Evolutionary conservation across 2,888 invertebrate species (phyloP).

Genomic region (Mermis nigrescens): DNA sequence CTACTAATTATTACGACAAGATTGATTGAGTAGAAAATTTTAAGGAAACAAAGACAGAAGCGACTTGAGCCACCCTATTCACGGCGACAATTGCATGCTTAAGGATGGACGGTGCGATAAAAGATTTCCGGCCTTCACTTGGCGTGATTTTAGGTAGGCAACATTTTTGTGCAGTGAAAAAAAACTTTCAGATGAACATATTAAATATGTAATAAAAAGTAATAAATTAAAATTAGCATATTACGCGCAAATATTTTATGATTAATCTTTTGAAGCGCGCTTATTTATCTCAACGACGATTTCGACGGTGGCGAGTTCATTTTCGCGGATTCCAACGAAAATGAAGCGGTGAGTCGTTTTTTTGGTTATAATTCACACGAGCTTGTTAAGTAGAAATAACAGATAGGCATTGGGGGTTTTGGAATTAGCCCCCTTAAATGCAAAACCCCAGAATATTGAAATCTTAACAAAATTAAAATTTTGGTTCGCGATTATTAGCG

Average conservation of each 20-base stretch:
- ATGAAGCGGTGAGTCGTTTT: slow-evolving; percentile 12
- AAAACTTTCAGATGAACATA: not conserved
- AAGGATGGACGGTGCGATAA: slow-evolving; percentile 39
- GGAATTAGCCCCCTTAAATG: too few relatives aligned
- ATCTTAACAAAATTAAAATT: too few relatives aligned
- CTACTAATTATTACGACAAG: slow-evolving; percentile 27
- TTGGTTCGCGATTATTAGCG: too few relatives aligned
- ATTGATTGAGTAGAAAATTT: too few relatives aligned
- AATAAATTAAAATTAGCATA: not conserved
- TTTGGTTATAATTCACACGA: too few relatives aligned
- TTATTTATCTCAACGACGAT: slow-evolving; percentile 44
- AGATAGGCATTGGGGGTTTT: too few relatives aligned
- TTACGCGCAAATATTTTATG: not conserved
- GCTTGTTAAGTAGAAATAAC: too few relatives aligned
- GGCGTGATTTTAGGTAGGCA: slow-evolving; percentile 40
- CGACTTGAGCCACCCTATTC: slow-evolving; percentile 43
- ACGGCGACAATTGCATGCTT: slow-evolving; percentile 46
- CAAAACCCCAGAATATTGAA: too few relatives aligned
- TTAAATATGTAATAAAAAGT: not conserved
- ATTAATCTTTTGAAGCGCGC: slow-evolving; percentile 38
- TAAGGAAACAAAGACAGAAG: not conserved
- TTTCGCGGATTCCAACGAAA: slow-evolving; percentile 38
- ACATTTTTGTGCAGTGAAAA: not conserved
- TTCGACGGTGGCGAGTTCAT: slow-evolving; percentile 47
- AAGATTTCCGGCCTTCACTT: slow-evolving; percentile 41